Evolutionary conservation across 2,797 vertebrate genomes (phyloP), one percentile per base, ranked within the genome.

Genomic region (Microhierax caerulescens): DNA sequence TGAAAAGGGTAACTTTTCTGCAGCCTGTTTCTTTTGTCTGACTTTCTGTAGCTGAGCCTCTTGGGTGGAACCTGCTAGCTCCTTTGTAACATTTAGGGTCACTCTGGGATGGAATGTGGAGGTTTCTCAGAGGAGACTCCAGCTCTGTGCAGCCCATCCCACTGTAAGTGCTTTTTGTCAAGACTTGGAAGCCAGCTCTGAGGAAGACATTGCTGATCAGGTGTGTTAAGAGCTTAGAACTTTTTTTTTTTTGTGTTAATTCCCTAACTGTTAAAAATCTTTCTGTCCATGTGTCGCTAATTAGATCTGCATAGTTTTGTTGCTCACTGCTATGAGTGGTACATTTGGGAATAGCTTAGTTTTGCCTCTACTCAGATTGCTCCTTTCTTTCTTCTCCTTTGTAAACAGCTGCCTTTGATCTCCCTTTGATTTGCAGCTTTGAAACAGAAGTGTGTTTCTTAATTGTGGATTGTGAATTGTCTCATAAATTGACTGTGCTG

Each of bases 401-500:
- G 73, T 90, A 79, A 94, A 81, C 73, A 94, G 41, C 53, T 85
- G 81, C 73, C 93, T 96, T 97, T 97, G 91, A 96, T 95, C 93
- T 96, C 65, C 45, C 72, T 96, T 91, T 96, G 76, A 90, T 95
- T 95, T 94, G 34, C 39, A 87, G 87, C 93, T 88, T 94, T 85
- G 91, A 77, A 94, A 57, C 60, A 91, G 47, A 88, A 91, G 59
- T 65, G 73, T 37, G 15, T 80, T 93, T 87, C 73, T 95, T 96
- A 93, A 96, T 94, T 88, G 84, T 23, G 47, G 41, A n/a, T 61
- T 68, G 57, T 65, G 79, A 84, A 54, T 75, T 18, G 1, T 43
- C 23, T 75, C 56, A 68, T 65, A 36, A 68, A 65, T 45, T 61
- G 36, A 19, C 60, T 79, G 30, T 77, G 72, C 57, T 93, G 60